Evolutionary conservation across 2,888 invertebrate genomes (phyloP), one percentile per base, ranked within the genome.

Genomic region (Mechanitis messenoides): DNA sequence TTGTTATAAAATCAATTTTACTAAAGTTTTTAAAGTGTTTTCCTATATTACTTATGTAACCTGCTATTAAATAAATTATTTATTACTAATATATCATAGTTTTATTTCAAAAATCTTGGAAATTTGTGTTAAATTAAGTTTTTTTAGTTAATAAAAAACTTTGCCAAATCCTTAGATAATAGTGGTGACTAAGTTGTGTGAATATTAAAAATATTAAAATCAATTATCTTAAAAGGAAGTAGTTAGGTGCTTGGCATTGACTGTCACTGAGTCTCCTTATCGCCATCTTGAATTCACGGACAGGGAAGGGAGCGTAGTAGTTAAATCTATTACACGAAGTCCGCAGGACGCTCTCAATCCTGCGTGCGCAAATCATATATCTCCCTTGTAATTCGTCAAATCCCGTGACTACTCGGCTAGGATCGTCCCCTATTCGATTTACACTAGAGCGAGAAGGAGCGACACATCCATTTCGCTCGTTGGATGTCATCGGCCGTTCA

Each of bases 401-500:
- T 68, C 71, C 76, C 80, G 76, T 64, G 66, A 71, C 71, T 69
- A 72, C 70, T 76, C 72, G 74, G 70, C 68, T 53, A 63, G 55
- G 57, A 61, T 62, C 64, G 66, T 69, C 59, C 58, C 58, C 56
- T 55, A 57, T 58, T 69, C 56, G 59, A 68, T 70, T 67, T 69
- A 68, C 53, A 66, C 62, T 69, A 67, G 64, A 62, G 68, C 66
- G 74, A 73, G 76, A 72, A 64, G 68, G 69, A 68, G 59, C 64
- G 71, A 71, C 75, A 71, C 70, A 67, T 56, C 79, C 71, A 77
- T 69, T 59, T 75, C 71, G 70, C 76, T 56, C 76, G 53, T 58
- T 65, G 81, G 79, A 78, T 81, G 85, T 85, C 85, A 84, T 84
- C 80, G 87, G 78, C 84, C 86, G 83, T 81, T 79, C 78, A 78